Evolutionary conservation across 1,140 invertebrate species (phyloP).

Genomic region (Pseudobourletiella spinata): DNA sequence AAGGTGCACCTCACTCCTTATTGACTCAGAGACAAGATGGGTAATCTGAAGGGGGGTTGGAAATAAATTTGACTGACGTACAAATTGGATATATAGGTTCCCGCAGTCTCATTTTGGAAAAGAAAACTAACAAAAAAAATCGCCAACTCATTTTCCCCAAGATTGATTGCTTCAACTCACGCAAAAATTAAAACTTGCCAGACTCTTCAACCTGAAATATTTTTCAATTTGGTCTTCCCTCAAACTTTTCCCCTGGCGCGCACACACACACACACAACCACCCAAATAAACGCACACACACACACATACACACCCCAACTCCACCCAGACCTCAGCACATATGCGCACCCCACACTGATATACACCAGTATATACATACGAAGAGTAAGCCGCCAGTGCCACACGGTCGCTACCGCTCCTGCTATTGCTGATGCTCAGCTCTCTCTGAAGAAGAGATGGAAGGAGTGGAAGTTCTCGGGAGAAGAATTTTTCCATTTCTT

Average conservation of each 20-base stretch:
- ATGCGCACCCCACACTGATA: no score
- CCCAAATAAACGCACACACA: no score
- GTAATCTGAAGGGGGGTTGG: conserved; percentile 8
- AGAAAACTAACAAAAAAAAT: conserved; percentile 29
- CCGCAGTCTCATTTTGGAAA: background rate
- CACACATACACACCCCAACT: no score
- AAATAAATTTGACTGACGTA: conserved; percentile 22
- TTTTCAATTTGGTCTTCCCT: conserved; percentile 19
- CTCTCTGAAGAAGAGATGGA: background rate
- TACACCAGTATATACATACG: no score
- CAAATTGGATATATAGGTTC: conserved; percentile 6
- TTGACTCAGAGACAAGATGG: conserved; percentile 13
- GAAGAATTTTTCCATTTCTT: conserved; percentile 3
- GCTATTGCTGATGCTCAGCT: background rate
- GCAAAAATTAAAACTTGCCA: conserved; percentile 35
- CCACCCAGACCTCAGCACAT: background rate
- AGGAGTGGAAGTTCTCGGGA: background rate
- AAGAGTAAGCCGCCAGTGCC: no score
- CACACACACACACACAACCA: no score
- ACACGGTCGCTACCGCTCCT: background rate
- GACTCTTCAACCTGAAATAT: conserved; percentile 12
- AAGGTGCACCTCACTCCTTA: background rate
- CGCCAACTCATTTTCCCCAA: conserved; percentile 31
- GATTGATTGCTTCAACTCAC: conserved; percentile 34
- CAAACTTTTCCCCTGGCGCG: background rate